A percentile compares a stretch with the other conserved stretches of the same genome.
These are phyloP conservation scores for Hybos culiciformis DNA, from an alignment of 2,888 invertebrate species.

Conservation along the genomic window DNA sequence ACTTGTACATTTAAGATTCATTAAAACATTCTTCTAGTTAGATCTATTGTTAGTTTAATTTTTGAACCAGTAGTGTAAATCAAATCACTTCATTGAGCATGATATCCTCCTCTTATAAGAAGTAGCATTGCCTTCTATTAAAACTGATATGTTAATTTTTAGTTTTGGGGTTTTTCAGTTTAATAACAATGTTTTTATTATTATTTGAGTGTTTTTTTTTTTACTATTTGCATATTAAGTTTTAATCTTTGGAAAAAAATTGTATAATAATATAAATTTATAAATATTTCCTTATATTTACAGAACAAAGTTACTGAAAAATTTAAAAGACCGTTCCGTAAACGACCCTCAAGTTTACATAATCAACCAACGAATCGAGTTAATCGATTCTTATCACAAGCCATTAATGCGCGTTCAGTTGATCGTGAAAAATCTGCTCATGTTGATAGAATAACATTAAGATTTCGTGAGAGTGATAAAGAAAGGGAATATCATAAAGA, in stretches of 20 bases:
- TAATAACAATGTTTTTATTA: not conserved
- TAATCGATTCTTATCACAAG: conserved; percentile 82
- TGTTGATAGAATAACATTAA: conserved; percentile 70
- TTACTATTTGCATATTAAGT: conserved; percentile 6
- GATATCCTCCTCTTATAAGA: no score
- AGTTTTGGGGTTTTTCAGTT: no score
- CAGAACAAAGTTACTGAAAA: conserved; percentile 79
- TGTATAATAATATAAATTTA: conserved; percentile 5
- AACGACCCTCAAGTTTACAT: conserved; percentile 73
- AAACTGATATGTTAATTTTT: no score
- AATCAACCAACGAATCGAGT: conserved; percentile 84
- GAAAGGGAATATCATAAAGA: conserved; percentile 82
- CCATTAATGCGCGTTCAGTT: conserved; percentile 79
- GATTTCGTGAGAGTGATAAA: conserved; percentile 72
- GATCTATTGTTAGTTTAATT: no score
- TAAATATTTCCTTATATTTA: conserved; percentile 20
- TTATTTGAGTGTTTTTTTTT: conserved; percentile 6
- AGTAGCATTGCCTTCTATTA: no score
- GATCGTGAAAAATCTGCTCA: conserved; percentile 82
- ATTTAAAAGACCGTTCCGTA: conserved; percentile 76
- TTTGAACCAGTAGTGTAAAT: no score
- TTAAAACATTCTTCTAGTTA: no score
- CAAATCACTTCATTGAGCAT: no score
- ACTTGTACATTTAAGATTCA: no score
- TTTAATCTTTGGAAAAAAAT: conserved; percentile 2